These are phyloP conservation scores for Malthinus flaveolus DNA, from an alignment of 2,888 invertebrate species.

Conservation along the genomic window DNA sequence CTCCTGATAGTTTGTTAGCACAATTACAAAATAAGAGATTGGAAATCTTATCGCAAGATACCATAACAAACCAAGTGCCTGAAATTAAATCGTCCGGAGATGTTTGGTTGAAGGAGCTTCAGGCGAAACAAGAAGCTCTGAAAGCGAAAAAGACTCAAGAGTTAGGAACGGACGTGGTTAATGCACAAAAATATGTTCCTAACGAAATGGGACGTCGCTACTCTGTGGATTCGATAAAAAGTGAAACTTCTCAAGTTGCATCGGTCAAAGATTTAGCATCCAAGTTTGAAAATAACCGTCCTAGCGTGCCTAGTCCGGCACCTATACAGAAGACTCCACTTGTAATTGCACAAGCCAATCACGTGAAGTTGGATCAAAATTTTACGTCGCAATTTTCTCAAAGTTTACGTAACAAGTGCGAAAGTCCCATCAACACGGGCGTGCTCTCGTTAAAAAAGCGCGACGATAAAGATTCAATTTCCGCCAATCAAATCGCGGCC, in stretches of 20 bases:
- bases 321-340: not conserved
- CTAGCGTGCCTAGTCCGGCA: constrained; percentile 22
- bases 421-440: constrained; percentile 36
- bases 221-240: constrained; percentile 17
- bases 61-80: constrained; percentile 41
- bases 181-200: constrained; percentile 37
- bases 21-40: constrained; percentile 67
- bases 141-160: constrained; percentile 59
- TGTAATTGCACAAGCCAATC: constrained; percentile 5
- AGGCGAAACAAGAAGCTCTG: constrained; percentile 75
- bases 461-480: constrained; percentile 45
- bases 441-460: constrained; percentile 44
- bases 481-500: constrained; percentile 59
- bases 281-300: constrained; percentile 68
- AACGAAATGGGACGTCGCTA: constrained; percentile 18
- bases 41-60: constrained; percentile 60
- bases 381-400: constrained; percentile 11
- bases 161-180: constrained; percentile 52
- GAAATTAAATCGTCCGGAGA: constrained; percentile 55
- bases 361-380: constrained; percentile 18
- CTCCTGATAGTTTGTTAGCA: constrained; percentile 48
- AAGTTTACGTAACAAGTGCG: constrained; percentile 20
- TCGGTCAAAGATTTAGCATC: constrained; percentile 81
- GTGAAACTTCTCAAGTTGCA: constrained; percentile 47
- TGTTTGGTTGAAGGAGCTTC: constrained; percentile 77